Evolutionary conservation across 2,113 vertebrate genomes (phyloP).

Genomic region (Octodon degus): DNA sequence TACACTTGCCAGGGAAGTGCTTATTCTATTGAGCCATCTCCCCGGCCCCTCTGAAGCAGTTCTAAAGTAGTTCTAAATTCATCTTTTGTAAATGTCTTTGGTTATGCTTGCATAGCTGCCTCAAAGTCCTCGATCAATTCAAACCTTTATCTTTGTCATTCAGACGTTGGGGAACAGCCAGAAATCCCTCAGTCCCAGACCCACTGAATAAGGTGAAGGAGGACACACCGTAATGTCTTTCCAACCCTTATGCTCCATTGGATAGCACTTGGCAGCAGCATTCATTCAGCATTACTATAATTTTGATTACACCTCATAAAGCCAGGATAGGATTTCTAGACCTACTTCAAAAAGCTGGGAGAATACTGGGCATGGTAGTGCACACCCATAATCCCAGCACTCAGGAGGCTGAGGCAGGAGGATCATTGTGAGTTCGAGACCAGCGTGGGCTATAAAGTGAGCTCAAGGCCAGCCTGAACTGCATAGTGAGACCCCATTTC

Average conservation of each 20-base stretch:
- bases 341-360: background rate
- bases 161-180: background rate
- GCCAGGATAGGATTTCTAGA: background rate
- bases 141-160: background rate
- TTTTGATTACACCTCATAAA: background rate
- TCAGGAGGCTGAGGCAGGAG: too few species aligned
- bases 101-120: background rate
- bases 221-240: background rate
- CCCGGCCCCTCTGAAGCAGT: too few species aligned
- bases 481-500: too few species aligned
- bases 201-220: background rate
- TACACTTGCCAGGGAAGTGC: too few species aligned
- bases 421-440: too few species aligned
- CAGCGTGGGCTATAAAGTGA: too few species aligned
- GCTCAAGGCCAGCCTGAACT: too few species aligned
- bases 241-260: rapidly evolving
- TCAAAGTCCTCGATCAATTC: background rate
- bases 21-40: too few species aligned
- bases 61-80: background rate
- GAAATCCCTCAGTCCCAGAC: background rate
- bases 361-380: too few species aligned
- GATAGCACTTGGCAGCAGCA: background rate
- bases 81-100: background rate
- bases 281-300: too few species aligned
- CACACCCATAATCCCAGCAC: too few species aligned